These are phyloP conservation scores for Smithornis capensis DNA, from an alignment of 2,113 vertebrate species.

Conservation along the genomic window DNA sequence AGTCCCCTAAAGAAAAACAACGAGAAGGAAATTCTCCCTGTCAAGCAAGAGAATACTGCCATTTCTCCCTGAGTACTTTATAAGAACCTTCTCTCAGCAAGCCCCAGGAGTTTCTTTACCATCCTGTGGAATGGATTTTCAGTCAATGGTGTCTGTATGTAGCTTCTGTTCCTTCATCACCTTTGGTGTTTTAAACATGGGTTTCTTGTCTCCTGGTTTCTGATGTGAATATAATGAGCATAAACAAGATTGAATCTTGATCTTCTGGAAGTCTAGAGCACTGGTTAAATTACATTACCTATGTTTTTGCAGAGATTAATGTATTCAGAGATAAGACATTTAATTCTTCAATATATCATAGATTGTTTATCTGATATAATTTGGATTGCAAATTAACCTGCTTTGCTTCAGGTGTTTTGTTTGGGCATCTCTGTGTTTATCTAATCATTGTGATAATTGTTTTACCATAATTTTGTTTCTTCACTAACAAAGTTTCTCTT, in stretches of 20 bases:
- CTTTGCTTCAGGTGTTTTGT: not conserved
- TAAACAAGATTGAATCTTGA: not conserved
- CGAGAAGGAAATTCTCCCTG: not conserved
- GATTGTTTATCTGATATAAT: not conserved
- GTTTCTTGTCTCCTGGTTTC: not conserved
- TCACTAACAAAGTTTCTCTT: conserved; percentile 40
- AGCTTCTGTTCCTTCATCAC: not conserved
- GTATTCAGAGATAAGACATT: not conserved
- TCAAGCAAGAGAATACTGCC: not conserved
- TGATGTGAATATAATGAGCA: not conserved
- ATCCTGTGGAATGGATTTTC: not conserved
- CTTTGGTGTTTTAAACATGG: not conserved
- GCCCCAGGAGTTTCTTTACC: not conserved
- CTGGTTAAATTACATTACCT: not conserved
- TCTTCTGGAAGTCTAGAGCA: not conserved
- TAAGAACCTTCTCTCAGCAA: not conserved
- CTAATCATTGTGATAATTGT: not conserved
- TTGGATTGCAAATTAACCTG: not conserved
- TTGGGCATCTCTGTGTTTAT: not conserved
- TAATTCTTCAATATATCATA: not conserved
- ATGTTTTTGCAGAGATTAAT: not conserved
- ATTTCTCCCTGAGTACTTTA: not conserved
- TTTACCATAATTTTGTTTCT: not conserved
- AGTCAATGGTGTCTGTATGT: not conserved
- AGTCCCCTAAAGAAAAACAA: not conserved